Percentiles rank a stretch among this genome's conserved stretches.
phyloP scores from a whole-genome alignment of 2,797 vertebrate species.

The Catharus ustulatus region DNA sequence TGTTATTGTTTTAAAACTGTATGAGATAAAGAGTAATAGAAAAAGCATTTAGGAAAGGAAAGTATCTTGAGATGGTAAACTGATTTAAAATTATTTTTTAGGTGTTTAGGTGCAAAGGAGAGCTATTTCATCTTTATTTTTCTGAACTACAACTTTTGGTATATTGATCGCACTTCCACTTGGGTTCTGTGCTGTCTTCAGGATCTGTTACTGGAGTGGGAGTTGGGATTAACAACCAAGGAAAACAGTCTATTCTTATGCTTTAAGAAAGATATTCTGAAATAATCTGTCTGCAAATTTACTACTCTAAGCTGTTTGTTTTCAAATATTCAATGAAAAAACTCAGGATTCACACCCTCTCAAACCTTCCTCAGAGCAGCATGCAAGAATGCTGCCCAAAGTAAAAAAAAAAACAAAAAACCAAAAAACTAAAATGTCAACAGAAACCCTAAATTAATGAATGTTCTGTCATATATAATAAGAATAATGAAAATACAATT shows the following conservation, averaged over 20 bases:
- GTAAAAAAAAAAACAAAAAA: neutral
- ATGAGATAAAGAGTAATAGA: neutral
- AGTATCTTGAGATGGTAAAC: neutral
- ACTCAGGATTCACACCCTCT: fast-evolving
- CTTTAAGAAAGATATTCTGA: neutral
- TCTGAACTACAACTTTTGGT: neutral
- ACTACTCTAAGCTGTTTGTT: neutral
- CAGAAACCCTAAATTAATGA: neutral
- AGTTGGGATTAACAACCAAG: neutral
- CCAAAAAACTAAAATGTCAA: neutral
- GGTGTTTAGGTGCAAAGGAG: neutral
- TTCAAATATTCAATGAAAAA: conserved; percentile 15
- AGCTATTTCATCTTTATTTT: neutral
- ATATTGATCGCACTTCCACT: neutral
- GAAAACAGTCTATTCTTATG: neutral
- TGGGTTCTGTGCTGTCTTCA: neutral
- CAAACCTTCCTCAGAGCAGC: neutral
- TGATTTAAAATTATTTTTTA: neutral
- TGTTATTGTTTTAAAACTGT: neutral
- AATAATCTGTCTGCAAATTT: neutral
- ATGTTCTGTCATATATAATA: neutral
- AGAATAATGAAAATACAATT: neutral
- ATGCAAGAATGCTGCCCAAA: neutral
- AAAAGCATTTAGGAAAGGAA: neutral
- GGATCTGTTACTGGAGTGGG: neutral